phyloP scores from a whole-genome alignment of 1,140 invertebrate species.

The Cotesia glomerata region DNA sequence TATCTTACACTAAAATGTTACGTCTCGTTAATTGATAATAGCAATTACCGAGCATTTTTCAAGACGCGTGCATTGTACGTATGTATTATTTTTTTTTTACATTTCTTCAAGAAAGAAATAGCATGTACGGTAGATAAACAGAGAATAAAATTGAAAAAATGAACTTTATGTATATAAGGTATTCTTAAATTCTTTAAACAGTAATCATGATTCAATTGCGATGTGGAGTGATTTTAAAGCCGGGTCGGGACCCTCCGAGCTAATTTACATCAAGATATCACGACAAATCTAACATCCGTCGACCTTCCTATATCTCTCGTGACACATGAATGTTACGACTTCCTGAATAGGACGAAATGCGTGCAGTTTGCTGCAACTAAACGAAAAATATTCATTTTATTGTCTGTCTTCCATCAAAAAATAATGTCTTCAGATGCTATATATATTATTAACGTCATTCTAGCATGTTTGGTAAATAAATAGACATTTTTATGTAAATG shows the following conservation, averaged over 20 bases:
- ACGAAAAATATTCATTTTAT: background rate
- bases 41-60: background rate
- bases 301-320: slow-evolving; percentile 3
- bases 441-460: no score
- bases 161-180: background rate
- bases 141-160: background rate
- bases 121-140: no score
- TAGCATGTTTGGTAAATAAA: no score
- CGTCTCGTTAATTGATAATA: background rate
- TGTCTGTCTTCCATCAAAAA: background rate
- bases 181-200: background rate
- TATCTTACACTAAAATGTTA: background rate
- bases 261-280: slow-evolving; percentile 10
- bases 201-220: slow-evolving; percentile 1
- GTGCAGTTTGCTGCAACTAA: background rate
- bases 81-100: no score
- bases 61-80: no score
- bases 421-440: no score
- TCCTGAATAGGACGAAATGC: slow-evolving; percentile 4
- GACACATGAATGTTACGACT: background rate
- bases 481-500: no score
- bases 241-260: background rate
- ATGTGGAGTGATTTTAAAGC: background rate
- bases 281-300: slow-evolving; percentile 7
- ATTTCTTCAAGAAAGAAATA: no score